Evolutionary conservation across 2,888 invertebrate genomes (phyloP).

Genomic region (Teleiodes luculella): DNA sequence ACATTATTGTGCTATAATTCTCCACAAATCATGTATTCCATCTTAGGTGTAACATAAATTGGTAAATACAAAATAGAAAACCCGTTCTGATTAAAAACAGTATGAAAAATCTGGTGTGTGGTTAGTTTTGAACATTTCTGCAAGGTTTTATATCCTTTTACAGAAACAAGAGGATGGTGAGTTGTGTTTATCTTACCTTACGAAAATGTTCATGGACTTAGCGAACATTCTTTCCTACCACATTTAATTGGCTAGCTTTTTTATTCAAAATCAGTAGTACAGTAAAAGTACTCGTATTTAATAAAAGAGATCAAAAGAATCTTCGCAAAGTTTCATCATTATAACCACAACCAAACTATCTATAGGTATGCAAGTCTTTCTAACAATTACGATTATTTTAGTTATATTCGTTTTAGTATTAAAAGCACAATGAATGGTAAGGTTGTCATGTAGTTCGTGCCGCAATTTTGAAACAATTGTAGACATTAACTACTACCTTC

Average conservation of each 20-base stretch:
- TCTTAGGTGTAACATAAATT: neutral
- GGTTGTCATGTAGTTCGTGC: constrained; percentile 51
- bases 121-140: constrained; percentile 59
- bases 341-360: constrained; percentile 47
- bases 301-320: constrained; percentile 34
- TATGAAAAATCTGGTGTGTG: constrained; percentile 43
- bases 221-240: constrained; percentile 46
- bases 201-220: constrained; percentile 61
- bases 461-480: constrained; percentile 13
- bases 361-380: constrained; percentile 15
- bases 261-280: neutral
- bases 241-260: constrained; percentile 13
- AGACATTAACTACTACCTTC: neutral
- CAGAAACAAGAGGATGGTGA: constrained; percentile 74
- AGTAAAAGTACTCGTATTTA: neutral
- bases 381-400: neutral
- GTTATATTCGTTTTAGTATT: constrained; percentile 15
- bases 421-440: constrained; percentile 39
- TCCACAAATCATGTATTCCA: constrained; percentile 11
- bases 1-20: constrained; percentile 40
- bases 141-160: constrained; percentile 61
- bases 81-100: neutral
- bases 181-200: constrained; percentile 53
- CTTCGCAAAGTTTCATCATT: constrained; percentile 47
- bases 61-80: neutral